These are phyloP conservation scores for Eudemis profundana DNA, from an alignment of 2,888 invertebrate genomes.

Conservation along the genomic window DNA sequence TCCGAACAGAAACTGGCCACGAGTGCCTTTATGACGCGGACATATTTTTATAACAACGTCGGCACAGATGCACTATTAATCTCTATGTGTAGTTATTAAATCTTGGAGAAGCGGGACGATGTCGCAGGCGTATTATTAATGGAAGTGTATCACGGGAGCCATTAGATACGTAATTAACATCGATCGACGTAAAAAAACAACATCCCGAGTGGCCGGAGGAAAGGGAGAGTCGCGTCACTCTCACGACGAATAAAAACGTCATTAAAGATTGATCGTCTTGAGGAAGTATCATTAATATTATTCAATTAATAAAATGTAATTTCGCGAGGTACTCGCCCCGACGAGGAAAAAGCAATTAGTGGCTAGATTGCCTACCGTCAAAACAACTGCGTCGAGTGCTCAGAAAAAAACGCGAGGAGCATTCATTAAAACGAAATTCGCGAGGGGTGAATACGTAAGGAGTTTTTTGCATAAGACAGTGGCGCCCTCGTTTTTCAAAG, in stretches of 20 bases:
- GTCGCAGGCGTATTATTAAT: constrained; percentile 80
- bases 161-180: constrained; percentile 84
- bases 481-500: constrained; percentile 76
- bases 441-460: constrained; percentile 85
- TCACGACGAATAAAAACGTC: constrained; percentile 81
- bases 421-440: constrained; percentile 83
- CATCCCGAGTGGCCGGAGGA: constrained; percentile 62
- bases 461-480: constrained; percentile 84
- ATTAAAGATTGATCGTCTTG: constrained; percentile 82
- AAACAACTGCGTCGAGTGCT: constrained; percentile 82
- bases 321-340: constrained; percentile 79
- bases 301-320: constrained; percentile 86
- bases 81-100: constrained; percentile 81
- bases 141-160: constrained; percentile 85
- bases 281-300: constrained; percentile 85
- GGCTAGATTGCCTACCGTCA: constrained; percentile 85
- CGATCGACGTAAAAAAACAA: constrained; percentile 73
- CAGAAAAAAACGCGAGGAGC: constrained; percentile 76
- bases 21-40: constrained; percentile 49
- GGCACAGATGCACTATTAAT: constrained; percentile 81
- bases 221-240: constrained; percentile 72
- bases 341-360: constrained; percentile 85
- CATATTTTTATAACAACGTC: constrained; percentile 74
- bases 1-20: constrained; percentile 24
- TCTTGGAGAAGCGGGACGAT: constrained; percentile 75